phyloP scores from a whole-genome alignment of 2,888 invertebrate species.

The Parascotia fuliginaria region DNA sequence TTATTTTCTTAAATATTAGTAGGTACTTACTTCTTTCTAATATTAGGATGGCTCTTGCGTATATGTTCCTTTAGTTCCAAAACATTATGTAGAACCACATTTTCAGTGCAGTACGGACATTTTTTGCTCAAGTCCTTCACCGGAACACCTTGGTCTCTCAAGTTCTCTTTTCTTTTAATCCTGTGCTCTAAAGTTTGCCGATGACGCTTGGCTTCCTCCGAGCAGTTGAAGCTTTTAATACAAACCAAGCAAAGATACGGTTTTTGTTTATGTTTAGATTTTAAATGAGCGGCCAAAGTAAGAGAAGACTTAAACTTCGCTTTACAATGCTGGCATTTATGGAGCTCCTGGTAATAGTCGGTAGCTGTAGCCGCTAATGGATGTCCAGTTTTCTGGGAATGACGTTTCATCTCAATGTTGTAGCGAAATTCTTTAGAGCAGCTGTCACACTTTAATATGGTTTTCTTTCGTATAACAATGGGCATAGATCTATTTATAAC shows the following conservation, averaged over 20 bases:
- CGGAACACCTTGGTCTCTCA: constrained; percentile 65
- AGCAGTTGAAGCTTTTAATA: constrained; percentile 86
- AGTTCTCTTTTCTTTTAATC: constrained; percentile 79
- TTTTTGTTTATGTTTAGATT: constrained; percentile 85
- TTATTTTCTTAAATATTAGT: background rate
- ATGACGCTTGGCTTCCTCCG: constrained; percentile 88
- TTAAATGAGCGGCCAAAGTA: constrained; percentile 89
- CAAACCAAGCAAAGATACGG: constrained; percentile 90
- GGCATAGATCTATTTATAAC: constrained; percentile 93
- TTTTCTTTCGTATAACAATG: constrained; percentile 89
- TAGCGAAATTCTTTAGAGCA: constrained; percentile 90
- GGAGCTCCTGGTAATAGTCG: constrained; percentile 88
- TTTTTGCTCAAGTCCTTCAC: constrained; percentile 75
- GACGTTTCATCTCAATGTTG: constrained; percentile 90
- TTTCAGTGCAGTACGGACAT: constrained; percentile 87
- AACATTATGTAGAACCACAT: constrained; percentile 78
- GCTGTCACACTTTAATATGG: constrained; percentile 87
- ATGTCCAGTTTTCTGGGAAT: constrained; percentile 84
- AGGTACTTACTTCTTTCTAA: constrained; percentile 85
- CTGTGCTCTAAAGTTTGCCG: constrained; percentile 88
- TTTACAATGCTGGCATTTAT: constrained; percentile 87
- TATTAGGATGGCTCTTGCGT: constrained; percentile 85
- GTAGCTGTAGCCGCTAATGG: constrained; percentile 82
- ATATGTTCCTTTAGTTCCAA: constrained; percentile 88
- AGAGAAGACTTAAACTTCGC: constrained; percentile 86